phyloP scores from a whole-genome alignment of 2,888 invertebrate species.

The Drosophila parthenogenetica region DNA sequence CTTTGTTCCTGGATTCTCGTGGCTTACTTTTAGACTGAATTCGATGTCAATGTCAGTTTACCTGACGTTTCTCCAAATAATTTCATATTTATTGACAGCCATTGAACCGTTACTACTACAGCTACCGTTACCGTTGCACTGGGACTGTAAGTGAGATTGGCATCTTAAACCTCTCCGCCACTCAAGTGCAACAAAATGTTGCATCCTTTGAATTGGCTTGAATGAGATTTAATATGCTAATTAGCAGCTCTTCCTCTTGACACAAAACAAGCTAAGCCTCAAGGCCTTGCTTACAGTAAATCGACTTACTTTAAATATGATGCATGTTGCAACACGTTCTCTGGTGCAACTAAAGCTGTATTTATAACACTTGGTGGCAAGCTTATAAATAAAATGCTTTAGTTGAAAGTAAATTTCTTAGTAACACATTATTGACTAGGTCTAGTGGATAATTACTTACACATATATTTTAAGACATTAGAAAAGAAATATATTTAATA shows the following conservation, averaged over 20 bases:
- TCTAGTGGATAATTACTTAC: too few relatives aligned
- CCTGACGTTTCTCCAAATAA: slow-evolving; percentile 54
- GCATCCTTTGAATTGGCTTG: slow-evolving; percentile 24
- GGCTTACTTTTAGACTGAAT: slow-evolving; percentile 63
- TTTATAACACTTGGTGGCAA: background rate
- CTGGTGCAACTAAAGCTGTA: slow-evolving; percentile 1
- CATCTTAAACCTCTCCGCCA: slow-evolving; percentile 26
- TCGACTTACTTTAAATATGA: slow-evolving; percentile 8
- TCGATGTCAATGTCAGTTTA: slow-evolving; percentile 65
- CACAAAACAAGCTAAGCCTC: slow-evolving; percentile 38
- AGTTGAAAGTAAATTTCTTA: background rate
- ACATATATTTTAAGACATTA: too few relatives aligned
- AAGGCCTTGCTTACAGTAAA: slow-evolving; percentile 29
- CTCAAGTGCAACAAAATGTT: slow-evolving; percentile 31
- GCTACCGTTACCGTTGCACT: too few relatives aligned
- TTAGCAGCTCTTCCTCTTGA: slow-evolving; percentile 48
- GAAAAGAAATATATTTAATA: too few relatives aligned
- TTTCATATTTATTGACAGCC: slow-evolving; percentile 68
- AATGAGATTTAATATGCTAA: slow-evolving; percentile 47
- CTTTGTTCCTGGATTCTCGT: slow-evolving; percentile 40
- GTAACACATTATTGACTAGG: background rate
- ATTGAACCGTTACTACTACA: slow-evolving; percentile 44
- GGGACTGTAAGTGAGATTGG: background rate
- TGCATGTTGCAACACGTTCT: slow-evolving; percentile 1
- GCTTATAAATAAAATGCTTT: background rate